Base-by-base conservation (phyloP, 2,113 vertebrate species). In the Bufo gargarizans region DNA sequence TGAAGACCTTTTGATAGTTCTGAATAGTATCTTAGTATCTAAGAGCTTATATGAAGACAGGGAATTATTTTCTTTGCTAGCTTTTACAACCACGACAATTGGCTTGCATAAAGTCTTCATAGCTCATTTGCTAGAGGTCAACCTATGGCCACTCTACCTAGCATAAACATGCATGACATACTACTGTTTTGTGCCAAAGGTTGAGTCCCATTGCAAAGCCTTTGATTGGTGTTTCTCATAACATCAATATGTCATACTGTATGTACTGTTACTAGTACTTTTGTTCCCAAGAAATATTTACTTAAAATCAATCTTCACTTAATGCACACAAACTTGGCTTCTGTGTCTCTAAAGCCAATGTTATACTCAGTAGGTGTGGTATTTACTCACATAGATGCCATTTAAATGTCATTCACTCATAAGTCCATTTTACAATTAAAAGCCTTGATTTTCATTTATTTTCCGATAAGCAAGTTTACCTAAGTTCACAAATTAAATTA, bases 91-190 rank as follows among this genome's bases (percentile, higher is more conserved):
- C 10, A 83, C 53, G 63, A 84, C 65, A 71, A 84, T 69, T 17
- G n/a, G 19, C 82, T 84, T 55, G 82, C 19, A 49, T 67, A 71
- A 71, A 22, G 11, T 71, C 82, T 84, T 84, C 82, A 84, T 65
- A 84, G 82, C 82, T 84, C 82, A 71, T 84, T 84, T 84, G 63
- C 65, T 16, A 69, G n/a, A 84, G 82, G 82, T 84, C 82, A 84
- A 22, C 67, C 14, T 33, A n/a, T 84, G 82, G 82, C 63, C 82
- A 84, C 55, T 53, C 20, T 22, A 69, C 67, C 82, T 84, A 22
- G 65, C 50, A 84, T 84, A 33, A 58, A 61, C 79, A 63, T 56
- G 79, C 79, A 81, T 81, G 79, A 81, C 16, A 71, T 84, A n/a
- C 61, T 84, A 22, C 82, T 55, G n/a, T 71, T 84, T 53, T 55